Conservation (phyloP, 2,797 vertebrate species). For the Lateolabrax maculatus region DNA sequence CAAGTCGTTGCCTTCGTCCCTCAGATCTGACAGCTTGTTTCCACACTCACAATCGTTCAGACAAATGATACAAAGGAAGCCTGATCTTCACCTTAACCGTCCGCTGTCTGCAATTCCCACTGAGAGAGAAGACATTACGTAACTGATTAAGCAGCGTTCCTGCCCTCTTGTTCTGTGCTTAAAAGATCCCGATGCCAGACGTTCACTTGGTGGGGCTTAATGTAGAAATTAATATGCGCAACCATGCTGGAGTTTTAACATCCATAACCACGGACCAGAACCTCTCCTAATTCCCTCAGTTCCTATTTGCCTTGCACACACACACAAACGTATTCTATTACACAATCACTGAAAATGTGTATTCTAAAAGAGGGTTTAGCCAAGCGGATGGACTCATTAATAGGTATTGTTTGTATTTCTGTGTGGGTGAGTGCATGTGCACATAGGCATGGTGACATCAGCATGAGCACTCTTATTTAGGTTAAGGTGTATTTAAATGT, state of each 20-base stretch:
- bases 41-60: constrained; percentile 2
- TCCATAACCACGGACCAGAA: constrained; percentile 9
- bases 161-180: constrained; percentile 48
- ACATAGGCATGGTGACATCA: neutral
- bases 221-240: constrained; percentile 53
- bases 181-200: constrained; percentile 42
- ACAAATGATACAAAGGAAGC: constrained; percentile 35
- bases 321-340: constrained; percentile 2
- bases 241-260: constrained; percentile 33
- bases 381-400: constrained; percentile 25
- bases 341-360: constrained; percentile 1
- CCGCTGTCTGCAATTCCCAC: constrained; percentile 21
- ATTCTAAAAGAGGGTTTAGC: neutral
- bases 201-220: constrained; percentile 31
- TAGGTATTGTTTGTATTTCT: constrained; percentile 3
- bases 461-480: neutral
- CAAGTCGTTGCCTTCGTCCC: neutral
- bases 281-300: constrained; percentile 21
- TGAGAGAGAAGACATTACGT: constrained; percentile 46
- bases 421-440: neutral
- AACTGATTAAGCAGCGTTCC: constrained; percentile 56
- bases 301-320: constrained; percentile 23
- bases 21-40: constrained; percentile 10
- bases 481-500: neutral
- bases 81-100: constrained; percentile 33